Evolutionary conservation across 1,140 invertebrate species (phyloP).

Genomic region (Lineus longissimus): DNA sequence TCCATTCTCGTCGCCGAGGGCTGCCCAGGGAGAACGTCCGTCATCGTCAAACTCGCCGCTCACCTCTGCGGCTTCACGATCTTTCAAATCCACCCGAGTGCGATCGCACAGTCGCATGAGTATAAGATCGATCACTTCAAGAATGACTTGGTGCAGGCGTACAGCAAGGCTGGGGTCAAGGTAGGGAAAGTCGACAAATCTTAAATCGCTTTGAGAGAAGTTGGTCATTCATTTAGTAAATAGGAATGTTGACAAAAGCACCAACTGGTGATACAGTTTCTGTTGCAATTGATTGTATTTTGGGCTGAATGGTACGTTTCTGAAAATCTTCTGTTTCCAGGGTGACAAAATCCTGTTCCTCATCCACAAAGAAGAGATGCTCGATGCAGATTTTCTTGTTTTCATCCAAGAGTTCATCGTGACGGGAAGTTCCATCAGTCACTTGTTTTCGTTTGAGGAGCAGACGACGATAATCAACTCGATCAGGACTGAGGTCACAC

Average conservation of each 20-base stretch:
- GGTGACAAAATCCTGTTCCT: slow-evolving; percentile 49
- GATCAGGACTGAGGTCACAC: slow-evolving; percentile 51
- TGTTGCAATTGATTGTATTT: no score
- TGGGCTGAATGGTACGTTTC: not conserved
- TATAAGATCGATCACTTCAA: slow-evolving; percentile 48
- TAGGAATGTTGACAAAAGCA: no score
- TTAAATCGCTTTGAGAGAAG: no score
- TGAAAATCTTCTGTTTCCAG: slow-evolving; percentile 25
- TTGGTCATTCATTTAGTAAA: no score
- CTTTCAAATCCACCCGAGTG: slow-evolving; percentile 40
- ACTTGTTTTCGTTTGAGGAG: slow-evolving; percentile 51
- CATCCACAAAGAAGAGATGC: slow-evolving; percentile 49
- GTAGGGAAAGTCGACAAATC: slow-evolving; percentile 21
- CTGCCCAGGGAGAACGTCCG: slow-evolving; percentile 38
- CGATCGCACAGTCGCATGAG: slow-evolving; percentile 21
- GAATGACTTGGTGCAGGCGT: slow-evolving; percentile 43
- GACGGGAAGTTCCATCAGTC: slow-evolving; percentile 41
- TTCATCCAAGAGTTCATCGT: slow-evolving; percentile 52
- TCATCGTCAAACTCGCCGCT: slow-evolving; percentile 44
- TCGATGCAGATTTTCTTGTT: slow-evolving; percentile 47
- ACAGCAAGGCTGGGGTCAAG: slow-evolving; percentile 46
- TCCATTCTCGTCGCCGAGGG: slow-evolving; percentile 45
- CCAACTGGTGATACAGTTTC: no score
- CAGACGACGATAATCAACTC: slow-evolving; percentile 54
- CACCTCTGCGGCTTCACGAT: slow-evolving; percentile 47